Evolutionary conservation across 2,888 invertebrate species (phyloP).

Genomic region (Apoda limacodes): DNA sequence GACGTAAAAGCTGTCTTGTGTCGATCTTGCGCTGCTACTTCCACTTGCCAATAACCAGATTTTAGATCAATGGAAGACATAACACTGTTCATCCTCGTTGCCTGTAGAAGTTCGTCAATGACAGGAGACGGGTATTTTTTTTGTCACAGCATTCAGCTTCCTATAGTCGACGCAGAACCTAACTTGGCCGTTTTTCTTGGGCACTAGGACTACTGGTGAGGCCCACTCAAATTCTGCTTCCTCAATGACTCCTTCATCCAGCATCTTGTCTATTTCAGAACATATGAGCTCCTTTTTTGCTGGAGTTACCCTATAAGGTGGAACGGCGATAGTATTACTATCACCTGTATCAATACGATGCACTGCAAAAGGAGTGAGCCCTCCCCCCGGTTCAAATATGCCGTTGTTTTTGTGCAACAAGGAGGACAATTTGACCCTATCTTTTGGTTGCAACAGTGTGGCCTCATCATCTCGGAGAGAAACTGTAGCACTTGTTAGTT

Average conservation of each 20-base stretch:
- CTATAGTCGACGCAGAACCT: constrained; percentile 15
- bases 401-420: neutral
- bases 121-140: constrained; percentile 20
- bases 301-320: constrained; percentile 11
- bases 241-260: constrained; percentile 24
- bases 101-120: constrained; percentile 23
- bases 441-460: neutral
- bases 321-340: constrained; percentile 7
- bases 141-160: constrained; percentile 13
- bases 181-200: constrained; percentile 9
- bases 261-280: constrained; percentile 15
- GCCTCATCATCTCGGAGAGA: neutral
- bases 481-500: neutral
- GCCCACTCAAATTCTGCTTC: constrained; percentile 22
- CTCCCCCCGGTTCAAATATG: neutral
- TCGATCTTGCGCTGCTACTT: too few relatives aligned
- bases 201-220: constrained; percentile 11
- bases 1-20: too few relatives aligned
- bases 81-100: constrained; percentile 25
- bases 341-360: constrained; percentile 22
- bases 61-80: constrained; percentile 30
- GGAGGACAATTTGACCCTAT: neutral
- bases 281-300: constrained; percentile 8
- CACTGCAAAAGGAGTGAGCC: constrained; percentile 6
- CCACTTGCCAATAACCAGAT: too few relatives aligned